A percentile compares a stretch with the other conserved stretches of the same genome.
Evolutionary conservation across 2,113 vertebrate genomes (phyloP).

Genomic region (Phodopus roborovskii): DNA sequence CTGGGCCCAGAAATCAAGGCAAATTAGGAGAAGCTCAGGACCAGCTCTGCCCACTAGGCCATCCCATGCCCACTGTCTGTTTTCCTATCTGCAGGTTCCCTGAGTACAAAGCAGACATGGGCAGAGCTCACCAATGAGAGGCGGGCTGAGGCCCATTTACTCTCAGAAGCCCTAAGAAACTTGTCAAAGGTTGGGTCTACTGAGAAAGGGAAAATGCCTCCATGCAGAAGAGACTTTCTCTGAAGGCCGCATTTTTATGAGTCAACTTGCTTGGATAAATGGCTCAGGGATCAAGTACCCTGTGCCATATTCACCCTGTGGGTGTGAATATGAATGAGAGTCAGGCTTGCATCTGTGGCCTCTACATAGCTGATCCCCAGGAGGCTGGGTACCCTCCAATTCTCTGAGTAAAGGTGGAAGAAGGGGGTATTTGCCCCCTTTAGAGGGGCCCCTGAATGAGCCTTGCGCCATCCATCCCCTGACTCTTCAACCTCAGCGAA

Average conservation of each 20-base stretch:
- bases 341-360: neutral
- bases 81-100: neutral
- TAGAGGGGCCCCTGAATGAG: neutral
- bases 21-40: neutral
- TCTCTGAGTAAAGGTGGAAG: neutral
- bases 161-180: neutral
- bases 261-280: neutral
- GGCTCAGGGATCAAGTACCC: fast-evolving
- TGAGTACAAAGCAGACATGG: neutral
- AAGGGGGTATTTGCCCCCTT: neutral
- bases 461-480: too few relatives aligned
- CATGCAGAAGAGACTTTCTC: neutral
- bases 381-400: neutral
- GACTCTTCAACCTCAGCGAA: fast-evolving
- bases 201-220: neutral
- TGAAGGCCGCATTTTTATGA: neutral
- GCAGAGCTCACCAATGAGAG: neutral
- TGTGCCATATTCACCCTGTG: neutral
- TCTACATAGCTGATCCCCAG: neutral
- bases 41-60: neutral
- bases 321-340: neutral
- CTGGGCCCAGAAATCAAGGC: fast-evolving
- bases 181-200: neutral
- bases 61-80: neutral
- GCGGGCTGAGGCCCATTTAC: neutral